phyloP scores from a whole-genome alignment of 2,888 invertebrate genomes.

The Andrena fulva region DNA sequence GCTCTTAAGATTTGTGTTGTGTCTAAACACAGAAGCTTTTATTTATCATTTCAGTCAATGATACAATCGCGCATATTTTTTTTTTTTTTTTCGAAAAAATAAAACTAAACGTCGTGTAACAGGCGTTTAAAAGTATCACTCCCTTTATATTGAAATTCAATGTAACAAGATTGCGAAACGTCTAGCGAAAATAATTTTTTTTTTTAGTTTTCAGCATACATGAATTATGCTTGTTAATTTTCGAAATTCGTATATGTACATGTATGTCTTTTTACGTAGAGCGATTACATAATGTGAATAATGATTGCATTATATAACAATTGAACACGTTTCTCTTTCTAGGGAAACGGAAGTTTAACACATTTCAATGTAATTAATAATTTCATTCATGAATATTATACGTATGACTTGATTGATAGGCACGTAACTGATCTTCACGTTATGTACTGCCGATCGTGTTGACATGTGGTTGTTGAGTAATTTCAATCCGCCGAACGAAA shows the following conservation, averaged over 20 bases:
- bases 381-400: constrained; percentile 61
- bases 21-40: constrained; percentile 12
- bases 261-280: constrained; percentile 50
- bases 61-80: background rate
- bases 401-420: constrained; percentile 42
- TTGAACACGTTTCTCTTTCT: constrained; percentile 45
- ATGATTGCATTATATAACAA: background rate
- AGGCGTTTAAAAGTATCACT: background rate
- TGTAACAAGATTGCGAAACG: constrained; percentile 2
- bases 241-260: constrained; percentile 47
- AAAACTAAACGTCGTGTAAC: background rate
- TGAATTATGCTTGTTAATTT: constrained; percentile 56
- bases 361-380: constrained; percentile 63
- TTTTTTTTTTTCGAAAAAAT: background rate
- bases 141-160: constrained; percentile 28
- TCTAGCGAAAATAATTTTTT: constrained; percentile 19
- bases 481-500: constrained; percentile 40
- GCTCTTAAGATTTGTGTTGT: constrained; percentile 30
- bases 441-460: constrained; percentile 55
- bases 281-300: constrained; percentile 53
- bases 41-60: constrained; percentile 32
- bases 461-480: constrained; percentile 56
- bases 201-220: constrained; percentile 46
- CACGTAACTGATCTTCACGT: constrained; percentile 49
- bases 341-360: constrained; percentile 45